Base-by-base conservation (phyloP, 2,888 invertebrate species). In the Chrysodeixis includens region DNA sequence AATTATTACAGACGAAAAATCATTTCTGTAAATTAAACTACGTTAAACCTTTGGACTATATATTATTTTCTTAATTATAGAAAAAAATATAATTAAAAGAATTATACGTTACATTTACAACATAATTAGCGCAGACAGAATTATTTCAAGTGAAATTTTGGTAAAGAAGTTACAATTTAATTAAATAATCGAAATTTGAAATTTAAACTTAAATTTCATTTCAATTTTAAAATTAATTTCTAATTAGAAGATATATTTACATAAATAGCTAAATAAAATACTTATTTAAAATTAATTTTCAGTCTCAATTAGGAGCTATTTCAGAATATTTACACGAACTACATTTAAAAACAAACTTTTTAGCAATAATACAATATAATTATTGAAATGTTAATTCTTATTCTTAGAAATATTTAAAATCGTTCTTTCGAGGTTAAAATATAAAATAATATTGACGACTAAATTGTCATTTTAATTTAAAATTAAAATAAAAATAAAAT, bases 221-320 rank as follows among this genome's bases (percentile, higher is more conserved):
- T 54, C 0, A 0, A 20, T 52, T 56, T 49, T 68, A 20, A 46
- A 44, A 26, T 30, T 8, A 52, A 40, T 51, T 35, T 30, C 46
- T 30, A 51, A 58, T 52, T 59, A 56, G 30, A 35, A 49, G 14
- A 18, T 68, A 52, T 80, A 78, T 74, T 69, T 80, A 79, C 78
- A 78, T 20, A 68, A 56, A 54, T 56, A 16, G 40, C 53, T 65
- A 76, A 79, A 49, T 60, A 56, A 79, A 71, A 67, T 55, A 61
- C 55, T 76, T 71, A 66, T 69, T 74, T 79, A 77, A 79, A 79
- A 66, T 77, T 76, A 76, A 73, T 69, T 67, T 66, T 79, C 78
- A 79, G 78, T 79, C 78, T 79, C 78, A 80, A 66, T 79, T 67
- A 78, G 78, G 77, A 79, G 69, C 61, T 63, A 58, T 73, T 67